phyloP scores from a whole-genome alignment of 1,140 invertebrate genomes.

The Homarus americanus region DNA sequence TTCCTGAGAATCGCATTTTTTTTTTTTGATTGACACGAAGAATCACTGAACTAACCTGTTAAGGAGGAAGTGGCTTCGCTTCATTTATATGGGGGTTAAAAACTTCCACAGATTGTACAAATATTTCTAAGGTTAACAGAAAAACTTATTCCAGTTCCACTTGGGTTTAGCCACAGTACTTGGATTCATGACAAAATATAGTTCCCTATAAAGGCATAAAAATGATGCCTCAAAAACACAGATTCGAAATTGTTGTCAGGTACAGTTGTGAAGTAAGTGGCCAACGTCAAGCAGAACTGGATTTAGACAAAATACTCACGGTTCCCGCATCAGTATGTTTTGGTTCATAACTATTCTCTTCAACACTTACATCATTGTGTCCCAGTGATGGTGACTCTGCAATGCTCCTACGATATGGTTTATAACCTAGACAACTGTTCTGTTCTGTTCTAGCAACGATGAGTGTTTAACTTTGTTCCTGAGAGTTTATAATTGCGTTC shows the following conservation, averaged over 20 bases:
- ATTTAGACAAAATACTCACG: slow-evolving; percentile 65
- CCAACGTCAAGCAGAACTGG: slow-evolving; percentile 51
- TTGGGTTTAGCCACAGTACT: slow-evolving; percentile 24
- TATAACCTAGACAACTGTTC: slow-evolving; percentile 18
- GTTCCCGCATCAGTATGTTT: slow-evolving; percentile 46
- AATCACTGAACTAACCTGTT: slow-evolving; percentile 69
- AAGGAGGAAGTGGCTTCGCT: slow-evolving; percentile 69
- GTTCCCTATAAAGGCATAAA: not conserved
- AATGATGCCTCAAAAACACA: not conserved
- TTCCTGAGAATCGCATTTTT: not conserved
- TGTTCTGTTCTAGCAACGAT: slow-evolving; percentile 31
- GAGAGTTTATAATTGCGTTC: slow-evolving; percentile 9
- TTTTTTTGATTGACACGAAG: slow-evolving; percentile 56
- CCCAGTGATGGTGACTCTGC: slow-evolving; percentile 17
- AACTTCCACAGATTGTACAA: slow-evolving; percentile 71
- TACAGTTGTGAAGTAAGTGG: slow-evolving; percentile 10
- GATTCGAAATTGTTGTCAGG: not conserved
- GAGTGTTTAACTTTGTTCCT: slow-evolving; percentile 27
- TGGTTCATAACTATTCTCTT: slow-evolving; percentile 27
- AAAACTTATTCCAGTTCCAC: slow-evolving; percentile 61
- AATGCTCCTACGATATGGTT: not conserved
- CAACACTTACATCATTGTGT: not conserved
- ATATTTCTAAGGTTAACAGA: slow-evolving; percentile 72
- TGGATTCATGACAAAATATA: not conserved
- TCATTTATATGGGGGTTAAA: slow-evolving; percentile 67